phyloP scores from a whole-genome alignment of 2,113 vertebrate genomes.

The Lutjanus erythropterus region DNA sequence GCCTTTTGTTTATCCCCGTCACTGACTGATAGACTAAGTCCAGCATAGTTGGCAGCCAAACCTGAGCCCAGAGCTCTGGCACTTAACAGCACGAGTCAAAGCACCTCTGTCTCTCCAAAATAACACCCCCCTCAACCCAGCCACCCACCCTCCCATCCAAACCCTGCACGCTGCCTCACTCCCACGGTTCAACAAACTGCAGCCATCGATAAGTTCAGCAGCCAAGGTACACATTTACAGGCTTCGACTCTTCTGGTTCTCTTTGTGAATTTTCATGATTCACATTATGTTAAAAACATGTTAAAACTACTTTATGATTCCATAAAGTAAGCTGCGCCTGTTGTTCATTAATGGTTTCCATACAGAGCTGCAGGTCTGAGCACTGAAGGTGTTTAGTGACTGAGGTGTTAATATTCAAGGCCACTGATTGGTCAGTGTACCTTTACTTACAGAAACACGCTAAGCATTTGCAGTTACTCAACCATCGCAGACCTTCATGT shows the following conservation, averaged over 20 bases:
- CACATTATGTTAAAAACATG: not conserved
- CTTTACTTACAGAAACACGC: not conserved
- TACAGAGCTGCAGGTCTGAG: not conserved
- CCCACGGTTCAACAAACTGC: not conserved
- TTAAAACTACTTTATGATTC: not conserved
- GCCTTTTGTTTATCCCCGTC: constrained; percentile 8
- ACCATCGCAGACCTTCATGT: constrained; percentile 12
- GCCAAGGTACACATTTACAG: not conserved
- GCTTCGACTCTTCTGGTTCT: not conserved
- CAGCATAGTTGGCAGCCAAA: constrained; percentile 16
- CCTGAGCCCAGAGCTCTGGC: constrained; percentile 3
- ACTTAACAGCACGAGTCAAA: constrained; percentile 11
- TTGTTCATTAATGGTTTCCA: constrained; percentile 44
- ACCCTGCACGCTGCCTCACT: not conserved
- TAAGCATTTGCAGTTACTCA: constrained; percentile 16
- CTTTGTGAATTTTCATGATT: not conserved
- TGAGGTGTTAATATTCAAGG: not conserved
- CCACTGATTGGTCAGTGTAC: not conserved
- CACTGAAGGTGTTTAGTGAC: not conserved
- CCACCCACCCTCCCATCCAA: not conserved
- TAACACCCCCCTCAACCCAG: constrained; percentile 6
- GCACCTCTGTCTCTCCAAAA: constrained; percentile 36
- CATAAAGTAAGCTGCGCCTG: not conserved
- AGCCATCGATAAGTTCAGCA: not conserved
- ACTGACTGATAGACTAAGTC: constrained; percentile 28